These are phyloP conservation scores for Iguana delicatissima DNA, from an alignment of 2,797 vertebrate species.

Conservation along the genomic window DNA sequence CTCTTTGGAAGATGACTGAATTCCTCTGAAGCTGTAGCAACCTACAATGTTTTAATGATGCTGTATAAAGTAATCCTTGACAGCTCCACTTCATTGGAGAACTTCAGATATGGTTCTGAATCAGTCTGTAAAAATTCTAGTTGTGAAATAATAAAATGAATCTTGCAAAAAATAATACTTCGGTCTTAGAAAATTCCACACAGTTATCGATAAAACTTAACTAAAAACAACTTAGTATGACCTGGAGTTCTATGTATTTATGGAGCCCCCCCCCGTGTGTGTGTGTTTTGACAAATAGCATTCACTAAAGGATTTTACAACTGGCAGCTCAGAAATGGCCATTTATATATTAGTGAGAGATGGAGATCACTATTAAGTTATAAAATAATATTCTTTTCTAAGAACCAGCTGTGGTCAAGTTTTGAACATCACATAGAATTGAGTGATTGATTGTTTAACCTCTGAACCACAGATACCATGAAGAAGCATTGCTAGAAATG, in stretches of 20 bases:
- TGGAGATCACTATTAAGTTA: not conserved
- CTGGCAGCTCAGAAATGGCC: not conserved
- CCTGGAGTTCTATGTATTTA: not conserved
- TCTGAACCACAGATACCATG: constrained; percentile 23
- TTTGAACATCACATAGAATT: constrained; percentile 21
- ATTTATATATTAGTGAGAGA: not conserved
- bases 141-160: not conserved
- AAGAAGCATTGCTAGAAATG: constrained; percentile 16
- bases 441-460: constrained; percentile 38
- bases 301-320: not conserved
- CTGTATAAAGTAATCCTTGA: not conserved
- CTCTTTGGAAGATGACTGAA: not conserved
- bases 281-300: not conserved
- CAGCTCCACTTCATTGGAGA: not conserved
- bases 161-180: not conserved
- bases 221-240: not conserved
- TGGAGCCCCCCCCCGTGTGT: not conserved
- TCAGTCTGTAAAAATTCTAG: not conserved
- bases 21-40: not conserved
- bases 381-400: not conserved
- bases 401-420: not conserved
- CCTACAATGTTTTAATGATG: not conserved
- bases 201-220: not conserved
- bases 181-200: not conserved
- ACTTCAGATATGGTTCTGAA: not conserved